Evolutionary conservation across 2,113 vertebrate genomes (phyloP), one percentile per base, ranked within the genome.

Genomic region (Pangasianodon hypophthalmus): DNA sequence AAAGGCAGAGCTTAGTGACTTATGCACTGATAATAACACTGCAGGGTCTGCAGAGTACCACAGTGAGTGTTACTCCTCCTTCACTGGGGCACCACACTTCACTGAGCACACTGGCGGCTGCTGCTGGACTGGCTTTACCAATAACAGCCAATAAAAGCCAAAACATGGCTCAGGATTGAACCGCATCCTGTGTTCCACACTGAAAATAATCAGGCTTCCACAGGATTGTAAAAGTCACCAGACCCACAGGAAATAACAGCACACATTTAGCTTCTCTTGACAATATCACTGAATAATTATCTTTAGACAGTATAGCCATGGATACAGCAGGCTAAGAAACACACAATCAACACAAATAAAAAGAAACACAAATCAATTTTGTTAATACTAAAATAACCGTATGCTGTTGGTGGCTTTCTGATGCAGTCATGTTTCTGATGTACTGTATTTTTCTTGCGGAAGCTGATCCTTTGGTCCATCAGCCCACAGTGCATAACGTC

Each of bases 1-100:
- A 46, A 82, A 81, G 85, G 62, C 46, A 60, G 21, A 88, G n/a
- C 83, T 62, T 85, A 86, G 41, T 86, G 90, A 86, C 75, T 88
- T 67, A 77, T 84, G 80, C 67, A 79, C 54, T 62, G 82, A 77
- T 69, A 41, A 67, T 52, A 88, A 26, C 50, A 24, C 86, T 56
- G 48, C n/a, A 84, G 62, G n/a, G 48, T 29, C 75, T 58, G 37
- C 50, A 75, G 81, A 58, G 80, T n/a, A 26, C 41, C 60, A 44
- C 44, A 13, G 50, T 6, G 10, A 54, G 52, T 46, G 32, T 44
- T 88, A 69, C 79, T 5, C 29, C 48, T 69, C 37, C 48, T 7
- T 52, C 60, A 16, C 88, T 50, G 26, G 60, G 80, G 32, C 2
- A 88, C 60, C 10, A 41, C 60, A 52, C 48, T 54, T 82, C 77